These are phyloP conservation scores for Athalia circularis DNA, from an alignment of 2,888 invertebrate genomes.

Conservation along the genomic window DNA sequence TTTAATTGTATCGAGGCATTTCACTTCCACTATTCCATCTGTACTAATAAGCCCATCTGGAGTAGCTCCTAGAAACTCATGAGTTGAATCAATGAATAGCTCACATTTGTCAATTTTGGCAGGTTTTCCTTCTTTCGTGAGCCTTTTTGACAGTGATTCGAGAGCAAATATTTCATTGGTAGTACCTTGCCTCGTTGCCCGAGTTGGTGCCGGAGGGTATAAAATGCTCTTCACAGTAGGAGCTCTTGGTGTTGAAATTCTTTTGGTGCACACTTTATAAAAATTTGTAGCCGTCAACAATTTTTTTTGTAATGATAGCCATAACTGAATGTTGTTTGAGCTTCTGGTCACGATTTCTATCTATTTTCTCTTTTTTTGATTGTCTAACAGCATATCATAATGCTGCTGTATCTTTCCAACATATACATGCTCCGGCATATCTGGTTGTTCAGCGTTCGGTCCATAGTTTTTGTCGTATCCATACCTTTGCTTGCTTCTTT, in stretches of 20 bases:
- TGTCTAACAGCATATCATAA: conserved; percentile 46
- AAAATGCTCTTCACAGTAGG: conserved; percentile 47
- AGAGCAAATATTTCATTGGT: too few relatives aligned
- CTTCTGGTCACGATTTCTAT: conserved; percentile 49
- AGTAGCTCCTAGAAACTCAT: too few relatives aligned
- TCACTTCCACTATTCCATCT: too few relatives aligned
- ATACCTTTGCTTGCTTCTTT: background rate
- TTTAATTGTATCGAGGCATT: too few relatives aligned
- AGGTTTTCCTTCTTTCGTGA: too few relatives aligned
- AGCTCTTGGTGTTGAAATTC: conserved; percentile 46
- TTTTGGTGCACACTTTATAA: conserved; percentile 46
- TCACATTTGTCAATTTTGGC: too few relatives aligned
- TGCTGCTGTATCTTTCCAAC: conserved; percentile 40
- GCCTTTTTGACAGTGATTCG: too few relatives aligned
- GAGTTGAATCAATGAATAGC: too few relatives aligned
- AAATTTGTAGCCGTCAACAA: conserved; percentile 55
- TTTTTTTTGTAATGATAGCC: conserved; percentile 47
- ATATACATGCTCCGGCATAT: conserved; percentile 44
- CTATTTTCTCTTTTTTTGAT: conserved; percentile 44
- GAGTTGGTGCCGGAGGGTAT: too few relatives aligned
- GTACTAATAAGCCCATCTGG: too few relatives aligned
- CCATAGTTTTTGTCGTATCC: conserved; percentile 51
- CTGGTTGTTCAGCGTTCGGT: conserved; percentile 49
- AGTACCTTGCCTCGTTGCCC: too few relatives aligned
- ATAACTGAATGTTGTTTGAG: conserved; percentile 46